Evolutionary conservation across 2,797 vertebrate genomes (phyloP), one percentile per base, ranked within the genome.

Genomic region (Otus scops): DNA sequence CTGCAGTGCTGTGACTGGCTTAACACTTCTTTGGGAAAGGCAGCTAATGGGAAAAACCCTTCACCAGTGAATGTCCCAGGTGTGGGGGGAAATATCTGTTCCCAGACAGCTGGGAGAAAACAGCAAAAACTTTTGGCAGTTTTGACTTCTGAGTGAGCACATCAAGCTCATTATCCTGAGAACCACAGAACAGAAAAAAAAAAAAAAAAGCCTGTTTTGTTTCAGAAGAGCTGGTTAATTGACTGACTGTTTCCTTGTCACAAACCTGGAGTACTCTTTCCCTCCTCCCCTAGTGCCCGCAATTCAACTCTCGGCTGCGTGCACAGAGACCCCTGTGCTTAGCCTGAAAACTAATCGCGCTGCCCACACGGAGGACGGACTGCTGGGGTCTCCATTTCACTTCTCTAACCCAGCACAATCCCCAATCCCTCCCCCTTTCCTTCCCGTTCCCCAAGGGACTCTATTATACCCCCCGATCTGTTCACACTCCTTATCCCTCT

Each of bases 321-420:
- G 43, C 32, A 30, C 60, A 36, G 88, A 51, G 68, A 38, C 53
- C 73, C 57, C 67, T 7, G 61, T 34, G 84, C 86, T 64, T 5
- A 39, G 54, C 53, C 60, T 39, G 67, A 85, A 88, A 95, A 53
- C 80, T 15, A 75, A 91, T 54, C 68, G 6, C 14, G 1, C 85
- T 28, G 82, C 63, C 92, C 93, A 24, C 79, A 74, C 51, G 32
- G 92, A 82, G 81, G 60, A 60, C 10, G 24, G 68, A 78, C 63
- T 97, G 97, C 87, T 94, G 98, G 87, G 97, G 97, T 95, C 98
- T 95, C 94, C 95, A 88, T 97, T 95, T 97, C 98, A 95, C 97
- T 96, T 96, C 96, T 59, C 34, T 92, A 94, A 95, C 81, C 61
- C 81, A 84, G 64, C 87, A 63, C 90, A 79, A 23, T 48, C 65